phyloP scores from a whole-genome alignment of 1,140 invertebrate species.

The Eupeodes corollae region DNA sequence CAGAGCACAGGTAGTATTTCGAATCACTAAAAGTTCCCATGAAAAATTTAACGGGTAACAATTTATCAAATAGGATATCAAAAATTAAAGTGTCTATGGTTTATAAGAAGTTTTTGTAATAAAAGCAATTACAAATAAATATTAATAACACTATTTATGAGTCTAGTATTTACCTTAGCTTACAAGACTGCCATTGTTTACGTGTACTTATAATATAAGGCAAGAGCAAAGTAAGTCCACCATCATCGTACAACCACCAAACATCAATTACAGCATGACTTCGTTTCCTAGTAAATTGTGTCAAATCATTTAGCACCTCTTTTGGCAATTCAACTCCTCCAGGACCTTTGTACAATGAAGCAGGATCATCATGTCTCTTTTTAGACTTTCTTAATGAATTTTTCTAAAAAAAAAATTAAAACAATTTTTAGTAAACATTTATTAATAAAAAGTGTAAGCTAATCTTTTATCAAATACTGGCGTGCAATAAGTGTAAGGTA shows the following conservation, averaged over 20 bases:
- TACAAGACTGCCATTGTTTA: constrained; percentile 74
- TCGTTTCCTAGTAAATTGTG: constrained; percentile 62
- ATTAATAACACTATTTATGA: neutral
- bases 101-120: too few species aligned
- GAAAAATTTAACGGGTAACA: too few species aligned
- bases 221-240: constrained; percentile 68
- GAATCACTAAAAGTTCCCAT: too few species aligned
- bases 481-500: too few species aligned
- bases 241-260: constrained; percentile 97
- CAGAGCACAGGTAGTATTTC: too few species aligned
- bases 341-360: constrained; percentile 36
- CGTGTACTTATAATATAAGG: constrained; percentile 86
- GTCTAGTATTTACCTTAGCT: constrained; percentile 54
- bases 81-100: too few species aligned
- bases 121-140: too few species aligned
- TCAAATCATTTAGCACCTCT: constrained; percentile 53
- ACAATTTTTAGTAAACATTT: too few species aligned
- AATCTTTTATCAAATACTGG: too few species aligned
- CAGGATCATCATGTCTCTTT: constrained; percentile 33
- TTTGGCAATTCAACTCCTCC: constrained; percentile 46
- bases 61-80: too few species aligned
- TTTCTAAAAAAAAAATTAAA: constrained; percentile 12
- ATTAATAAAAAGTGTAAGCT: too few species aligned
- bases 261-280: constrained; percentile 82
- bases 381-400: constrained; percentile 35